Evolutionary conservation across 2,113 vertebrate genomes (phyloP).

Genomic region (Onychorhynchus coronatus): DNA sequence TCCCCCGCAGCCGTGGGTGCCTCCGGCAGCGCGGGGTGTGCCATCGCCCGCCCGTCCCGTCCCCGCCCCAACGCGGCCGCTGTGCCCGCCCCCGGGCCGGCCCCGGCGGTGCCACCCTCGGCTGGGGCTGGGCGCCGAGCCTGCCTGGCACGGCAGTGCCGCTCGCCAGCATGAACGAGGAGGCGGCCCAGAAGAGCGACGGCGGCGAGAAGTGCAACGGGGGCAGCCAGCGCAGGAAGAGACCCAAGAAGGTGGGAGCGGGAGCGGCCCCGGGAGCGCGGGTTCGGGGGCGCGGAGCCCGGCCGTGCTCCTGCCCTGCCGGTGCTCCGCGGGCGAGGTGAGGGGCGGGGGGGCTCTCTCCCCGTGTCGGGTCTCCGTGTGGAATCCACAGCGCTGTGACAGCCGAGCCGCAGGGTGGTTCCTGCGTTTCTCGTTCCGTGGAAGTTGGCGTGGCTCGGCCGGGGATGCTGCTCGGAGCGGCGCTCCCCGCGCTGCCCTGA

Average conservation of each 20-base stretch:
- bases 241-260: slow-evolving; percentile 88
- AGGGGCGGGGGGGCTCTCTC: too few species aligned
- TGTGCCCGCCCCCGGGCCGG: slow-evolving; percentile 58
- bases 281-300: neutral
- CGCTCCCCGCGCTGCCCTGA: neutral
- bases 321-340: neutral
- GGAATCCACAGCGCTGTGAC: neutral
- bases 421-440: neutral
- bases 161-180: slow-evolving; percentile 73
- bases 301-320: neutral
- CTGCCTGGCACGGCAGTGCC: slow-evolving; percentile 56
- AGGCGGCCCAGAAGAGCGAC: slow-evolving; percentile 86
- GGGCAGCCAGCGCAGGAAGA: slow-evolving; percentile 82
- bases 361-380: neutral
- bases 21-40: neutral
- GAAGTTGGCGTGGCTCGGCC: neutral
- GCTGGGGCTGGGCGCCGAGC: neutral
- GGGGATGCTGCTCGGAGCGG: neutral
- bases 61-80: slow-evolving; percentile 83
- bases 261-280: neutral
- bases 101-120: neutral
- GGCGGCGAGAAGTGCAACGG: slow-evolving; percentile 87
- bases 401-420: neutral
- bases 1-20: accelerated
- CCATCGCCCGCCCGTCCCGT: slow-evolving; percentile 52